phyloP scores from a whole-genome alignment of 2,113 vertebrate species.

The Hippolais icterina region DNA sequence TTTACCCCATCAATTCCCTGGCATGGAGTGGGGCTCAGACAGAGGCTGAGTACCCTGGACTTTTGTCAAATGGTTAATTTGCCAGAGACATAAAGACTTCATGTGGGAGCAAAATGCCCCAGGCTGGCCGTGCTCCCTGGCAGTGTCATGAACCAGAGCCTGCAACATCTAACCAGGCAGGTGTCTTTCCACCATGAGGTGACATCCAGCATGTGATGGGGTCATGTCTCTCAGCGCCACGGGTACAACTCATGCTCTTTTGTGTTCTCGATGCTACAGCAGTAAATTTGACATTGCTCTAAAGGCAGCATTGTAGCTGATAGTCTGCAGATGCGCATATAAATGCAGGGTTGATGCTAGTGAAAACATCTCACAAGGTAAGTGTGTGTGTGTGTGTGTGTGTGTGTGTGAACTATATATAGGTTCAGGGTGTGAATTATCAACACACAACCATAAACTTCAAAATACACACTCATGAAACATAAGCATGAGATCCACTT shows the following conservation, averaged over 20 bases:
- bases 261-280: background rate
- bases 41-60: background rate
- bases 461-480: background rate
- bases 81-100: background rate
- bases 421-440: background rate
- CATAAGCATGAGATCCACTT: background rate
- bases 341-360: background rate
- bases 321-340: background rate
- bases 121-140: background rate
- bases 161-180: background rate
- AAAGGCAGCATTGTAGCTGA: background rate
- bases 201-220: background rate
- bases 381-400: background rate
- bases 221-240: background rate
- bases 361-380: background rate
- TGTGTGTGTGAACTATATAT: background rate
- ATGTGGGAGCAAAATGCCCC: background rate
- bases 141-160: background rate
- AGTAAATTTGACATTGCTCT: background rate
- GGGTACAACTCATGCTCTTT: background rate
- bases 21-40: background rate
- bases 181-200: background rate
- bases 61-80: background rate
- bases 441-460: background rate
- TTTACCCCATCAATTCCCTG: background rate